phyloP scores from a whole-genome alignment of 2,888 invertebrate species.

The Eupithecia tripunctaria region DNA sequence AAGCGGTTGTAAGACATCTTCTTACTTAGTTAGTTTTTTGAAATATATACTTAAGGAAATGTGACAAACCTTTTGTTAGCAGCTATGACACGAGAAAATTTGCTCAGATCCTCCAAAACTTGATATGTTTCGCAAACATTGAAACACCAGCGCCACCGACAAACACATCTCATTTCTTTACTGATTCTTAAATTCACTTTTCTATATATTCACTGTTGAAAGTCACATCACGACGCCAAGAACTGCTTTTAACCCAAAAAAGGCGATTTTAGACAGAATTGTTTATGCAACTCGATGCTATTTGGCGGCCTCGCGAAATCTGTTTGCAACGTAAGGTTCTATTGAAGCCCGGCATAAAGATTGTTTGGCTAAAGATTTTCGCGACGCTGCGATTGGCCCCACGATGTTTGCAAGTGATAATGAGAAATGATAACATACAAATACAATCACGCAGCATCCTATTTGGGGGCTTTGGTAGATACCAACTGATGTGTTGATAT shows the following conservation, averaged over 20 bases:
- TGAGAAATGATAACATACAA: slow-evolving; percentile 56
- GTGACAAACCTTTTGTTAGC: neutral
- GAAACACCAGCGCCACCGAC: neutral
- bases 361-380: slow-evolving; percentile 55
- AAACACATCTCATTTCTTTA: neutral
- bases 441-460: slow-evolving; percentile 49
- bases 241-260: neutral
- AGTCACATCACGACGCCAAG: neutral
- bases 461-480: slow-evolving; percentile 41
- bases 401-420: slow-evolving; percentile 65
- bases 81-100: neutral
- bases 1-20: no score
- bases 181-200: neutral
- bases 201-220: neutral
- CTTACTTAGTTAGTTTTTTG: no score
- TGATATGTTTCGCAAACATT: neutral
- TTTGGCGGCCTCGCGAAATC: neutral
- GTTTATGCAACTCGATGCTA: neutral
- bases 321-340: slow-evolving; percentile 26
- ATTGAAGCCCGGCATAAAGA: slow-evolving; percentile 29
- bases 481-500: neutral
- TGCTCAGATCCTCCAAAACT: neutral
- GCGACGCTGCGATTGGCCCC: slow-evolving; percentile 51
- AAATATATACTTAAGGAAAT: no score
- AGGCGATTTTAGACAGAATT: neutral